Evolutionary conservation across 2,113 vertebrate species (phyloP).

Genomic region (Machaerirhynchus nigripectus): DNA sequence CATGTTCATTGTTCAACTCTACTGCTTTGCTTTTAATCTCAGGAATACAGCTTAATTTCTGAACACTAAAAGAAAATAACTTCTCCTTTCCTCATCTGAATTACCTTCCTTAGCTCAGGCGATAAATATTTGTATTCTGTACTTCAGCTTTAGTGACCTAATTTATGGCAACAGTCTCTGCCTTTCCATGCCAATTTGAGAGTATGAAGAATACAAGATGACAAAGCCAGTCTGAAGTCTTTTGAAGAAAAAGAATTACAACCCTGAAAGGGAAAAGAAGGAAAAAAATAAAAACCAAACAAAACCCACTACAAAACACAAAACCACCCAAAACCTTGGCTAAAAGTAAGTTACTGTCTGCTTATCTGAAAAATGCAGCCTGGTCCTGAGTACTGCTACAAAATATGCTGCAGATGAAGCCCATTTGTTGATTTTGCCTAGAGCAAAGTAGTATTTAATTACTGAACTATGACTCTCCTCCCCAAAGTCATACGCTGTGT

Average conservation of each 20-base stretch:
- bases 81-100: not conserved
- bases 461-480: conserved; percentile 6
- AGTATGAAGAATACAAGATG: conserved; percentile 35
- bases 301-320: not conserved
- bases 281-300: not conserved
- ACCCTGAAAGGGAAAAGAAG: not conserved
- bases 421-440: conserved; percentile 44
- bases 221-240: conserved; percentile 49
- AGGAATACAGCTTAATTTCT: not conserved
- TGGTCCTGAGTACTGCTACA: not conserved
- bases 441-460: conserved; percentile 58
- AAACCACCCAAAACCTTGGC: not conserved
- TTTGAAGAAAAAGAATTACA: conserved; percentile 44
- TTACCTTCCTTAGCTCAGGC: conserved; percentile 27
- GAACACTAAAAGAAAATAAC: not conserved
- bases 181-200: conserved; percentile 46
- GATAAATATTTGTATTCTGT: conserved; percentile 41
- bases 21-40: not conserved
- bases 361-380: not conserved
- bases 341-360: conserved; percentile 35
- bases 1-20: not conserved
- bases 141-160: conserved; percentile 64
- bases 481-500: not conserved
- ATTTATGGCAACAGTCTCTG: conserved; percentile 54
- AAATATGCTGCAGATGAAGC: conserved; percentile 34